Base-by-base conservation (phyloP, 2,888 invertebrate species). In the Anagyrus pseudococci region DNA sequence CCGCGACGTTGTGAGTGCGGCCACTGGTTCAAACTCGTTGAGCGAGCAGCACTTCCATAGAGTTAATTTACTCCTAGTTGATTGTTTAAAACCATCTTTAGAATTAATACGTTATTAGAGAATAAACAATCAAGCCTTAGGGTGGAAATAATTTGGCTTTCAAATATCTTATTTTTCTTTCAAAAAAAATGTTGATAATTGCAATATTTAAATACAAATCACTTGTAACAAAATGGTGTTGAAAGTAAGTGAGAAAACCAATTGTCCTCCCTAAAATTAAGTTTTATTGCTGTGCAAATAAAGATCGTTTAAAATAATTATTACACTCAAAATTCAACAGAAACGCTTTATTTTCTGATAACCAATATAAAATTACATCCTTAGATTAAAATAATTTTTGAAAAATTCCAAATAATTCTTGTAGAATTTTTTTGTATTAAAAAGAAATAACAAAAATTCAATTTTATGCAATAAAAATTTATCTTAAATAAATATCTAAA, bases 1-100 rank as follows among this genome's bases (percentile, higher is more conserved):
- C 90, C 94, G 66, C 93, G 92, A 78, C 89, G 97, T 73, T 98
- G 98, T 79, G 93, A 93, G 79, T 98, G 98, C 81, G 98, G 98
- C 61, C 90, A 96, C 81, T 97, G 95, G 95, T 98, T 96, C 85
- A 94, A 95, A 84, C 86, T 98, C 73, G 88, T 90, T 64, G 90
- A 91, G 81, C 91, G 90, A 82, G 84, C 87, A 69, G 87, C 89
- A 70, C 77, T 89, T 76, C 90, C 89, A 49, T 8, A 13, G 8
- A 37, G 2, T 52, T 37, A 41, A 56, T 53, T 70, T 62, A 62
- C 53, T 22, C 53, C 58, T 76, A 77, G 75, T 76, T 68, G 67
- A 75, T 71, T 74, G 71, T 73, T 74, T 72, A 71, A 71, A 75
- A 69, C 69, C 62, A 48, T 56, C 43, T 22, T 70, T 76, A 77